Evolutionary conservation across 2,888 invertebrate species (phyloP).

Genomic region (Plemyria rubiginata): DNA sequence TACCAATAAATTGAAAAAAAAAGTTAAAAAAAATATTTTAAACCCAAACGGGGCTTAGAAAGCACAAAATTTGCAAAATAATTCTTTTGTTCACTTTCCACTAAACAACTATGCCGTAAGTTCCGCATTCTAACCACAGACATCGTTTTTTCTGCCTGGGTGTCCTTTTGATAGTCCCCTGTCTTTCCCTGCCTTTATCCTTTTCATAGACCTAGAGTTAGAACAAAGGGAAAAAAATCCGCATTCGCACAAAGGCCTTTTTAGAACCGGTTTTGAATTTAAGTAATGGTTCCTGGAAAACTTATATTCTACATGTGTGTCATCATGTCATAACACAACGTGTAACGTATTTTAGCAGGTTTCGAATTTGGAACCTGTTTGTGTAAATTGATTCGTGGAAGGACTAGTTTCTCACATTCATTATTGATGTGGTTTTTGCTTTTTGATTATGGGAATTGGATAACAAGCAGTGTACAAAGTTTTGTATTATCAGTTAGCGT

Average conservation of each 20-base stretch:
- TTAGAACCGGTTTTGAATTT: constrained; percentile 28
- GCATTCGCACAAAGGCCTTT: constrained; percentile 23
- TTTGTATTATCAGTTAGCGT: no score
- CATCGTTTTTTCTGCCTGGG: constrained; percentile 31
- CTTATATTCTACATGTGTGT: constrained; percentile 19
- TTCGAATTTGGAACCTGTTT: constrained; percentile 22
- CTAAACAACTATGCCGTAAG: constrained; percentile 28
- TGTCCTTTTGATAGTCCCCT: constrained; percentile 23
- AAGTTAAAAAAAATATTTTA: no score
- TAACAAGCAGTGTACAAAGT: neutral
- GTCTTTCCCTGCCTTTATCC: constrained; percentile 14
- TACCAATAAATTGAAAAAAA: no score
- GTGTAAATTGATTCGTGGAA: constrained; percentile 21
- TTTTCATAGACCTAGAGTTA: constrained; percentile 15
- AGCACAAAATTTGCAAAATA: neutral
- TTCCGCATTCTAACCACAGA: constrained; percentile 25
- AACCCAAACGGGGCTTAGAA: neutral
- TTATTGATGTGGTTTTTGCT: constrained; percentile 14
- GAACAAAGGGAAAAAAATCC: constrained; percentile 32
- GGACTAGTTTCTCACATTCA: constrained; percentile 27
- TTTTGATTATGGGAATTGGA: neutral
- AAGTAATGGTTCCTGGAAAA: constrained; percentile 19
- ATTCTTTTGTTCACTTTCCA: constrained; percentile 17
- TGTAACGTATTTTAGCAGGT: constrained; percentile 14
- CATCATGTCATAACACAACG: constrained; percentile 20